Base-by-base conservation (phyloP, 2,888 invertebrate species). In the Ischnus inquisitorius region DNA sequence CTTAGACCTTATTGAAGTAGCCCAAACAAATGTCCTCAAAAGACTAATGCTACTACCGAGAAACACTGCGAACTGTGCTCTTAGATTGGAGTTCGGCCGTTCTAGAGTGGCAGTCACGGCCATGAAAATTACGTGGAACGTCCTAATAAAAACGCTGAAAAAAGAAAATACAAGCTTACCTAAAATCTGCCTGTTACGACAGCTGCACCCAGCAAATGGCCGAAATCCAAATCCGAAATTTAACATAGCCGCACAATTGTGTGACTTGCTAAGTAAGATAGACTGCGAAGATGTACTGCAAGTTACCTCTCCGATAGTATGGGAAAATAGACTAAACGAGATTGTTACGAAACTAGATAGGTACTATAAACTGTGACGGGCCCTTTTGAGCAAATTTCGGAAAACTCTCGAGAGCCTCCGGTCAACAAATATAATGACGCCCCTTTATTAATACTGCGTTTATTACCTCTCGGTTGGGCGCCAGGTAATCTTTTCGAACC, bases 11-110 rank as follows among this genome's bases (percentile, higher is more conserved):
- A 67, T 79, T 22, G 75, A 83, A 25, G 28, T n/a, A 48, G 54
- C 65, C 6, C 83, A 83, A 43, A 22, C 25, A 12, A 10, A 54
- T 12, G 80, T 74, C 41, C 79, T 48, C 43, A 83, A 83, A 48
- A 12, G 62, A 0, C 25, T 71, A 6, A 16, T 71, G 28, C 57
- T 64, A 16, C 46, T 79, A n/a, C 62, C 71, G 8, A 71, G 14
- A 16, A 71, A 71, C 60, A 62, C 71, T 8, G 62, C 62, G 19
- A 51, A 25, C 46, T 22, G 16, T 12, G 60, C 16, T 4, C 25
- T 79, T 3, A 79, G 60, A 28, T 4, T 54, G 2, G 71, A 79
- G 14, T 5, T 71, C 19, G 79, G 43, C 12, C 28, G n/a, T 2
- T 16, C 62, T 5, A 19, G 65, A 46, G 25, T 79, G 10, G 43